Evolutionary conservation across 2,888 invertebrate genomes (phyloP), one percentile per base, ranked within the genome.

Genomic region (Chalcis sispes): DNA sequence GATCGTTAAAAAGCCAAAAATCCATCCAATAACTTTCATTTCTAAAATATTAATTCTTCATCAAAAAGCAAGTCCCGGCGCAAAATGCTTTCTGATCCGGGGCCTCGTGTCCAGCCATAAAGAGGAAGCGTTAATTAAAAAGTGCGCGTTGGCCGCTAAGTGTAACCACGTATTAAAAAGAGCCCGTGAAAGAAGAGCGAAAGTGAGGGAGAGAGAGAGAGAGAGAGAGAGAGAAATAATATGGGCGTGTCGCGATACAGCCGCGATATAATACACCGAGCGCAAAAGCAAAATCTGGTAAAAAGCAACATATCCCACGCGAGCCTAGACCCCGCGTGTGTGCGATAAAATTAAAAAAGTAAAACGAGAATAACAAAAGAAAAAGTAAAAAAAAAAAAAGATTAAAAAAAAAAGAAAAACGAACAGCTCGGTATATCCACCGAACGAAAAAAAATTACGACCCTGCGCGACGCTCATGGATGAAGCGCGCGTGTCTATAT

Each of bases 61-160:
- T 52, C 40, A 36, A 23, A 32, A 42, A 27, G 25, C 25, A 27
- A 15, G 32, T n/a, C n/a, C n/a, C n/a, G 23, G 36, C 13, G 23
- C 20, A 36, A n/a, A 36, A 46, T 42, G 10, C 36, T 61, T 29
- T n/a, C 36, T n/a, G n/a, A n/a, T n/a, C n/a, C n/a, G n/a, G n/a
- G n/a, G n/a, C n/a, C 23, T 32, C 25, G 20, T n/a, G 8, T 5
- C 54, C 50, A 40, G 32, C 32, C 61, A 36, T 69, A 52, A 71
- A 61, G 59, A 52, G 18, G 29, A 32, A 48, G 67, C 67, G 66
- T 69, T 77, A 77, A 77, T 77, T 77, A 77, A 77, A 77, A 77
- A 77, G 46, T 66, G 40, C 18, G 7, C 50, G 59, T 20, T 42
- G 54, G 50, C 50, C 50, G 52, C 70, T 7, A 75, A 72, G 67